Percentiles rank a stretch among this genome's conserved stretches.
These are phyloP conservation scores for Kuschelorhynchus macadamiae DNA, from an alignment of 2,888 invertebrate species.

Conservation along the genomic window DNA sequence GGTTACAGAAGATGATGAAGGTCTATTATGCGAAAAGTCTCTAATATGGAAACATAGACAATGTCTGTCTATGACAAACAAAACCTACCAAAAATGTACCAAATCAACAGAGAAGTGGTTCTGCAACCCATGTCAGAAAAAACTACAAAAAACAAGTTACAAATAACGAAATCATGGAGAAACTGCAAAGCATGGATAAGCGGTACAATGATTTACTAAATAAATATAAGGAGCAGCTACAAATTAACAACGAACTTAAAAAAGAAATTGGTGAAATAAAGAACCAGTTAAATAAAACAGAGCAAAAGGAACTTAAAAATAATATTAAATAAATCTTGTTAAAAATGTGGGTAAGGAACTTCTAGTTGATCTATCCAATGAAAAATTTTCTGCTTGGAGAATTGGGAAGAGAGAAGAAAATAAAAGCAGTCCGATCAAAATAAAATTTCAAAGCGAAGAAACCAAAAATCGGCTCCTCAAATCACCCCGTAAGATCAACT, in stretches of 20 bases:
- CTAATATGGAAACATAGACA: too few relatives aligned
- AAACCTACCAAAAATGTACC: too few relatives aligned
- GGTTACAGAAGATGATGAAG: neutral
- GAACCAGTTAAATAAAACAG: too few relatives aligned
- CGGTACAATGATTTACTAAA: slow-evolving; percentile 3
- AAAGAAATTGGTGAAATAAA: too few relatives aligned
- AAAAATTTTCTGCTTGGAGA: slow-evolving; percentile 2
- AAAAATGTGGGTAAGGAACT: neutral
- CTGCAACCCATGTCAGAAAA: slow-evolving; percentile 2
- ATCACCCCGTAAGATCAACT: slow-evolving; percentile 3
- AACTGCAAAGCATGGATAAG: neutral
- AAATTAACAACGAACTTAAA: slow-evolving; percentile 2
- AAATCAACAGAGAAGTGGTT: neutral
- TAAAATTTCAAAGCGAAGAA: slow-evolving; percentile 7
- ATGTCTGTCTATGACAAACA: too few relatives aligned
- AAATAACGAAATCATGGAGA: slow-evolving; percentile 6
- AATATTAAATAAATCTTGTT: too few relatives aligned
- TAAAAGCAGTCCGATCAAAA: slow-evolving; percentile 55
- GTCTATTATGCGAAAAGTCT: neutral
- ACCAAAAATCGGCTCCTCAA: neutral
- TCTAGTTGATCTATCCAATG: neutral
- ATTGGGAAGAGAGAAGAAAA: neutral
- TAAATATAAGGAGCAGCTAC: slow-evolving; percentile 2
- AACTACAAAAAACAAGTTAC: neutral
- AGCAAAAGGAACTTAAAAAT: too few relatives aligned